These are phyloP conservation scores for Cnemophilus loriae DNA, from an alignment of 2,113 vertebrate species.

Conservation along the genomic window DNA sequence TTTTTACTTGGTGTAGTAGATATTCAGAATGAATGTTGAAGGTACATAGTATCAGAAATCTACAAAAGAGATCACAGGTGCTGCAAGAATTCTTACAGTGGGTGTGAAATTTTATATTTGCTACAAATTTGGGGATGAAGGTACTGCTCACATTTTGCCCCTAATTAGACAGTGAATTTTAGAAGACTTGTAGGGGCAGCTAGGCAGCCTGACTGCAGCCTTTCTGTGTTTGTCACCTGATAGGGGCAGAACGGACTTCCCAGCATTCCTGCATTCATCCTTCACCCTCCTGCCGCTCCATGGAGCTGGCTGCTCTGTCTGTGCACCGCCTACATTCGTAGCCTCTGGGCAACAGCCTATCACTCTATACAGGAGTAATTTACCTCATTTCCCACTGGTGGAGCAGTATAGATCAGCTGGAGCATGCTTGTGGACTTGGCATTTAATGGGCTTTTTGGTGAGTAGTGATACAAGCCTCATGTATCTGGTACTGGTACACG, in stretches of 20 bases:
- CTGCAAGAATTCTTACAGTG: background rate
- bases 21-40: background rate
- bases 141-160: background rate
- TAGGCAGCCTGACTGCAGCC: background rate
- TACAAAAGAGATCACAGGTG: background rate
- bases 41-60: background rate
- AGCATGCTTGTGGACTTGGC: background rate
- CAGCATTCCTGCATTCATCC: background rate
- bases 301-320: fast-evolving
- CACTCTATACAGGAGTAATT: background rate
- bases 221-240: background rate
- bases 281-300: background rate
- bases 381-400: background rate
- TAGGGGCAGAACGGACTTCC: background rate
- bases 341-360: background rate
- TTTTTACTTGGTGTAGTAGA: background rate
- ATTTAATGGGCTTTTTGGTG: background rate
- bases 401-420: background rate
- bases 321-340: fast-evolving
- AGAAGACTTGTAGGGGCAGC: background rate
- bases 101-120: background rate
- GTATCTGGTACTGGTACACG: background rate
- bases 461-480: background rate
- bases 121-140: background rate
- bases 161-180: background rate